A percentile compares a stretch with the other conserved stretches of the same genome.
These are phyloP conservation scores for Drosophila nigrodunni DNA, from an alignment of 1,140 invertebrate genomes.

Conservation along the genomic window DNA sequence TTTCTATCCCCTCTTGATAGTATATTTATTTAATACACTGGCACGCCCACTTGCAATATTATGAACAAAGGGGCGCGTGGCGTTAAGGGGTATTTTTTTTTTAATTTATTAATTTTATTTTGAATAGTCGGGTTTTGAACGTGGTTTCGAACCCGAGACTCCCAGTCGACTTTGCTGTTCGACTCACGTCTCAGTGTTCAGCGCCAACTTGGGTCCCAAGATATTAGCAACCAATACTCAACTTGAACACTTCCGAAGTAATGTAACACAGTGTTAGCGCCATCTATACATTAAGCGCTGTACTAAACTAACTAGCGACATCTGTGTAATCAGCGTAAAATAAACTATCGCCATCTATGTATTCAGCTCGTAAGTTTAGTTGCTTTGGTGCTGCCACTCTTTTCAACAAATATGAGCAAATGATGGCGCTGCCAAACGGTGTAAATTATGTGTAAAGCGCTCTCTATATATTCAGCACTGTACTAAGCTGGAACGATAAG, in stretches of 20 bases:
- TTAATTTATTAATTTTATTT: background rate
- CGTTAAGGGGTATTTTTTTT: constrained; percentile 25
- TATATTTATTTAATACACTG: constrained; percentile 32
- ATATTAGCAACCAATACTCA: background rate
- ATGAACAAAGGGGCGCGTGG: constrained; percentile 38
- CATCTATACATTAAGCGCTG: background rate
- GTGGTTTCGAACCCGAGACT: constrained; percentile 2
- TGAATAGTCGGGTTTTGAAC: too few relatives aligned
- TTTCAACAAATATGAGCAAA: background rate
- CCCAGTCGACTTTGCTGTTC: background rate
- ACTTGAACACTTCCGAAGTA: background rate
- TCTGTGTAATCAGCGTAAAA: background rate
- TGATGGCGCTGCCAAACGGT: background rate
- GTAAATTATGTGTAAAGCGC: too few relatives aligned
- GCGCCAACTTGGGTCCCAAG: background rate
- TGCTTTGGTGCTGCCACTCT: background rate
- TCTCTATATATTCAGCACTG: background rate
- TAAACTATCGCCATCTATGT: constrained; percentile 16
- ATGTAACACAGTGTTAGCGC: background rate
- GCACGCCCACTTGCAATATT: constrained; percentile 31
- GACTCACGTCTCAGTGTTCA: background rate
- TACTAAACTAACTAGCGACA: background rate
- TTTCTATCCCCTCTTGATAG: constrained; percentile 26
- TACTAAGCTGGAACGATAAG: background rate
- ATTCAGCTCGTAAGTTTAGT: background rate